Evolutionary conservation across 2,888 invertebrate genomes (phyloP).

Genomic region (Andricus quercusramuli): DNA sequence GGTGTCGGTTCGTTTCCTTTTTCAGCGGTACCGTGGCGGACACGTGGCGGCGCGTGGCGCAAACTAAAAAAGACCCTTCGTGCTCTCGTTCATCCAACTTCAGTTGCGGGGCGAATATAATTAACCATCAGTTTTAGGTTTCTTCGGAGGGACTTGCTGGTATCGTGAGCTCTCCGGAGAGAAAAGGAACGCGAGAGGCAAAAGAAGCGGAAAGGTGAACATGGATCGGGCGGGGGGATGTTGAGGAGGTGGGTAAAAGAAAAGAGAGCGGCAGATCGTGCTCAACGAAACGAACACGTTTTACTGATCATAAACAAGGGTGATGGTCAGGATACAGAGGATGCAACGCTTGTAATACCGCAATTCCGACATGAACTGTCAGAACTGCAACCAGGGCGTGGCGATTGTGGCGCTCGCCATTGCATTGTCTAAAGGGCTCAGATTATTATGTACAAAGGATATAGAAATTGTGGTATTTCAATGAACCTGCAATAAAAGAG

Average conservation of each 20-base stretch:
- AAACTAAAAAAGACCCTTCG: slow-evolving; percentile 73
- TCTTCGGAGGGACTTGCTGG: slow-evolving; percentile 60
- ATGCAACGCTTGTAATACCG: slow-evolving; percentile 28
- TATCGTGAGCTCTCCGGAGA: slow-evolving; percentile 42
- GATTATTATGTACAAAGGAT: background rate
- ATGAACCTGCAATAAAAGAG: slow-evolving; percentile 14
- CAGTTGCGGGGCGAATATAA: slow-evolving; percentile 72
- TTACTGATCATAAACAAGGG: slow-evolving; percentile 41
- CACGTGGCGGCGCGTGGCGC: slow-evolving; percentile 78
- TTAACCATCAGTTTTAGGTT: slow-evolving; percentile 78
- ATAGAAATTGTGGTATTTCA: slow-evolving; percentile 29
- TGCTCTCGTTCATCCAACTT: slow-evolving; percentile 56
- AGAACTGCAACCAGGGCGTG: slow-evolving; percentile 38
- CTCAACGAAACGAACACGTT: slow-evolving; percentile 38
- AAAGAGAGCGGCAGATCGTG: slow-evolving; percentile 37
- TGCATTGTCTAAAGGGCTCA: slow-evolving; percentile 31
- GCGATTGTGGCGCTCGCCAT: slow-evolving; percentile 19
- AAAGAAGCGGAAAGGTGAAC: slow-evolving; percentile 39
- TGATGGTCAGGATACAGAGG: slow-evolving; percentile 35
- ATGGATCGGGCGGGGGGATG: slow-evolving; percentile 20
- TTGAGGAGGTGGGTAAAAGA: slow-evolving; percentile 14
- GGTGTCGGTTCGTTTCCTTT: slow-evolving; percentile 69
- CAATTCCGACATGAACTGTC: slow-evolving; percentile 38
- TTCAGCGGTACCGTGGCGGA: slow-evolving; percentile 61
- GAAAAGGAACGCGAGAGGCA: slow-evolving; percentile 43